Percentiles rank a stretch among this genome's conserved stretches.
Conservation (phyloP, 2,888 invertebrate species). For the Oligia latruncula region DNA sequence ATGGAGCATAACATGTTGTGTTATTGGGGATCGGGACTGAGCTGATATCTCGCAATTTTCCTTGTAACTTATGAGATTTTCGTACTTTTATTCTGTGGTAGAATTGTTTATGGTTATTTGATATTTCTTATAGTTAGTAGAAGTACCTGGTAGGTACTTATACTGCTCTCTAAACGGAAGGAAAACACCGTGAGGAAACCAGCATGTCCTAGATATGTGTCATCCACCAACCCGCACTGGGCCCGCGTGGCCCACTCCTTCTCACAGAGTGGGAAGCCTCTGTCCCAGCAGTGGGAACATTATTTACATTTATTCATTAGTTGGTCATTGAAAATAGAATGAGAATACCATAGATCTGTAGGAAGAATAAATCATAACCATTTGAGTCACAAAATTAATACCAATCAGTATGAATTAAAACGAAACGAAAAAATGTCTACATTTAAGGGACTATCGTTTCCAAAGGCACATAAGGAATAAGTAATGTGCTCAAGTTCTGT, state of each 20-base stretch:
- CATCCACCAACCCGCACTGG: background rate
- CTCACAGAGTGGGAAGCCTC: too few species aligned
- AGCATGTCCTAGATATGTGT: background rate
- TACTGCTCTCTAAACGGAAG: background rate
- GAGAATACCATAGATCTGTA: background rate
- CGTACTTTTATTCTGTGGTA: conserved; percentile 25
- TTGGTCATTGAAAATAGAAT: background rate
- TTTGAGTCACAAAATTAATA: conserved; percentile 34
- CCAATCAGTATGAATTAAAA: conserved; percentile 59
- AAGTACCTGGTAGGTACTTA: background rate
- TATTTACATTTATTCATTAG: conserved; percentile 21
- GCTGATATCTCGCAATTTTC: conserved; percentile 56
- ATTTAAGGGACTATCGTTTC: conserved; percentile 81
- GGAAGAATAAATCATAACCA: conserved; percentile 33
- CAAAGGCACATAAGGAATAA: conserved; percentile 88
- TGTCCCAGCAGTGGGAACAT: background rate
- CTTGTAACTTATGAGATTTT: conserved; percentile 49
- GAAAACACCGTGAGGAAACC: too few species aligned
- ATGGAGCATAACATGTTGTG: conserved; percentile 69
- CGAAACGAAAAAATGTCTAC: conserved; percentile 74
- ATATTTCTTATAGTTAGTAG: conserved; percentile 8
- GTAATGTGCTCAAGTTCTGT: conserved; percentile 89
- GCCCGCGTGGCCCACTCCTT: too few species aligned
- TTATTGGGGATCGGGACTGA: conserved; percentile 57
- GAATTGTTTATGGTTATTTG: conserved; percentile 7